Percentiles rank a stretch among this genome's conserved stretches.
Conservation (phyloP, 1,140 invertebrate species). For the Charaxes varanes region DNA sequence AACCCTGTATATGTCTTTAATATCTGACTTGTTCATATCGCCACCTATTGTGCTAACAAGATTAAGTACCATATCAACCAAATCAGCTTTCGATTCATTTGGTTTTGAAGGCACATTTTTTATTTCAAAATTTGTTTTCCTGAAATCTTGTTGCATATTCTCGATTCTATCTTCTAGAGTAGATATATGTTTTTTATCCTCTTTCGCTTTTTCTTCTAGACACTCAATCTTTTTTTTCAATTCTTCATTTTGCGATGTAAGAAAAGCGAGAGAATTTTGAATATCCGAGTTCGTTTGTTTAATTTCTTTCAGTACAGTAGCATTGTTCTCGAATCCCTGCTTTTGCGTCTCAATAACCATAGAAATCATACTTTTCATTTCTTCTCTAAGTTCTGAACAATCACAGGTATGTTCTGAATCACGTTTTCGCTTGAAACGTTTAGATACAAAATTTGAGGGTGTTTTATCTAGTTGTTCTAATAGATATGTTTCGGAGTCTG, state of each 20-base stretch:
- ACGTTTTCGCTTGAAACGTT: no score
- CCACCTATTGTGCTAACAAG: conserved; percentile 12
- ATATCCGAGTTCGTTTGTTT: conserved; percentile 3
- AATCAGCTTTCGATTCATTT: conserved; percentile 13
- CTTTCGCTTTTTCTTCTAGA: conserved; percentile 5
- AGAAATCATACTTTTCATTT: no score
- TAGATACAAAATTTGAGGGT: no score
- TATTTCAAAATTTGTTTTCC: conserved; percentile 11
- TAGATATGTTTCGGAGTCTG: no score
- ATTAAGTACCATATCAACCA: conserved; percentile 12
- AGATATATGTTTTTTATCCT: conserved; percentile 8
- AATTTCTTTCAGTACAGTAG: conserved; percentile 5
- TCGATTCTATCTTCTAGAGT: conserved; percentile 11
- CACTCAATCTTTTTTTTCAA: conserved; percentile 6
- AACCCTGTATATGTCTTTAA: conserved; percentile 10
- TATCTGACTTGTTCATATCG: conserved; percentile 3
- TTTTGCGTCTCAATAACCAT: no score
- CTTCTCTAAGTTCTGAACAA: no score
- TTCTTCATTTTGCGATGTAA: conserved; percentile 12
- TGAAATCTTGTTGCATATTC: conserved; percentile 7
- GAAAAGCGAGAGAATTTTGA: conserved; percentile 3
- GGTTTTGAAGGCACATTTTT: conserved; percentile 4
- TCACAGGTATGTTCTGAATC: no score
- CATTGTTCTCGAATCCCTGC: conserved; percentile 4
- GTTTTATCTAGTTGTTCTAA: no score